Percentiles rank a stretch among this genome's conserved stretches.
These are phyloP conservation scores for Stichopus horrens DNA, from an alignment of 53 echinoderm and acorn worm genomes.

Conservation along the genomic window DNA sequence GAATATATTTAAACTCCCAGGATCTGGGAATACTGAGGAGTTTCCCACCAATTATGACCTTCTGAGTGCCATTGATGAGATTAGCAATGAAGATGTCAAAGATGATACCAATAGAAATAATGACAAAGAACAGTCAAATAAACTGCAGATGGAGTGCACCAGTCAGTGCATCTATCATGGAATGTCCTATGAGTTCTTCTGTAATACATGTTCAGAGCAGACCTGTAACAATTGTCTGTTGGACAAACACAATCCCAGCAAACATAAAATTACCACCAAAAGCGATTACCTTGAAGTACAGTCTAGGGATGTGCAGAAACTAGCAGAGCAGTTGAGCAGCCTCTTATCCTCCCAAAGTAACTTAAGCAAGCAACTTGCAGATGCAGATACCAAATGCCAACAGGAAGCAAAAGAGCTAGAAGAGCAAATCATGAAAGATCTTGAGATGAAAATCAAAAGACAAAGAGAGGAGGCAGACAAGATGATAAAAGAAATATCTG, in stretches of 20 bases:
- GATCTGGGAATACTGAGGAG: background rate
- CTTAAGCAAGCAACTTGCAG: background rate
- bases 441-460: conserved; percentile 11
- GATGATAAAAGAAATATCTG: background rate
- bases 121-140: background rate
- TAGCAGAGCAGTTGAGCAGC: background rate
- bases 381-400: conserved; percentile 2
- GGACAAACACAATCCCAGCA: conserved; percentile 7
- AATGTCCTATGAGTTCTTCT: conserved; percentile 1
- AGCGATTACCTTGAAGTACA: background rate
- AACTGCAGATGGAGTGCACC: too few relatives aligned
- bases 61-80: background rate
- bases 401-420: background rate
- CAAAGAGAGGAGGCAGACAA: background rate
- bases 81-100: background rate
- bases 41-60: conserved; percentile 18
- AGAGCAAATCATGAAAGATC: background rate
- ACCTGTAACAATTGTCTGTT: conserved; percentile 10
- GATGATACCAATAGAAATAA: background rate
- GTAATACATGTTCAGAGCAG: background rate
- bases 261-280: conserved; percentile 2
- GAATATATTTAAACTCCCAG: background rate
- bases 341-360: background rate
- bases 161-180: background rate
- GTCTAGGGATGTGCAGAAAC: background rate